A percentile compares a stretch with the other conserved stretches of the same genome.
Evolutionary conservation across 2,113 vertebrate genomes (phyloP).

Genomic region (Cryptotis parvus): DNA sequence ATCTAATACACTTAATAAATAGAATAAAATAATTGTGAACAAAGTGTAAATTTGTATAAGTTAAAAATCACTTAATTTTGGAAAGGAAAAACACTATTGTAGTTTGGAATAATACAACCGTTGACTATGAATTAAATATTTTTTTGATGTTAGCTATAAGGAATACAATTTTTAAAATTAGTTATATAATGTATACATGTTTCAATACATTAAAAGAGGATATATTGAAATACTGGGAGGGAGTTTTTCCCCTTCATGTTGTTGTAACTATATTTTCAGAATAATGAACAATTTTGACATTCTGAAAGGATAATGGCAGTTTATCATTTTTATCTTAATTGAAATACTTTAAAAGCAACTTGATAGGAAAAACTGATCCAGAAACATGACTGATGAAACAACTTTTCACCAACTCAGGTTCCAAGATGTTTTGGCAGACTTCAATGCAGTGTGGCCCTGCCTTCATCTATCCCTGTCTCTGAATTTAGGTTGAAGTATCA

Average conservation of each 20-base stretch:
- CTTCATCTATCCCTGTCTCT: not conserved
- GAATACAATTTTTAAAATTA: not conserved
- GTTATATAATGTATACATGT: not conserved
- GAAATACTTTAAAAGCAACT: slow-evolving; percentile 57
- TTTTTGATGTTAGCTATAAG: slow-evolving; percentile 5
- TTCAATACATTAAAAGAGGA: not conserved
- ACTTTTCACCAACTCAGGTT: slow-evolving; percentile 37
- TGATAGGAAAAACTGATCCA: slow-evolving; percentile 57
- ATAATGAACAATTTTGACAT: slow-evolving; percentile 34
- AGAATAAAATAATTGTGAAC: not conserved
- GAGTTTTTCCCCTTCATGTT: slow-evolving; percentile 17
- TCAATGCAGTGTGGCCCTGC: not conserved
- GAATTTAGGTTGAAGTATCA: not conserved
- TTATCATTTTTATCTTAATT: slow-evolving; percentile 55
- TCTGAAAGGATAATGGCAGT: slow-evolving; percentile 11
- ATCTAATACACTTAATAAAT: not conserved
- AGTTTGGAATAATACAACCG: not conserved
- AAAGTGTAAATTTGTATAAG: not conserved
- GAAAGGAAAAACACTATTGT: not conserved
- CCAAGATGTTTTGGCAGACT: slow-evolving; percentile 26
- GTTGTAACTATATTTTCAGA: slow-evolving; percentile 51
- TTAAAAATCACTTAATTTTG: slow-evolving; percentile 18
- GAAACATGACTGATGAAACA: slow-evolving; percentile 57
- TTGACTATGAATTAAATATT: slow-evolving; percentile 26
- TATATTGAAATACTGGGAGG: slow-evolving; percentile 57